A percentile compares a stretch with the other conserved stretches of the same genome.
Evolutionary conservation across 2,888 invertebrate species (phyloP).

Genomic region (Smittia aterrima): DNA sequence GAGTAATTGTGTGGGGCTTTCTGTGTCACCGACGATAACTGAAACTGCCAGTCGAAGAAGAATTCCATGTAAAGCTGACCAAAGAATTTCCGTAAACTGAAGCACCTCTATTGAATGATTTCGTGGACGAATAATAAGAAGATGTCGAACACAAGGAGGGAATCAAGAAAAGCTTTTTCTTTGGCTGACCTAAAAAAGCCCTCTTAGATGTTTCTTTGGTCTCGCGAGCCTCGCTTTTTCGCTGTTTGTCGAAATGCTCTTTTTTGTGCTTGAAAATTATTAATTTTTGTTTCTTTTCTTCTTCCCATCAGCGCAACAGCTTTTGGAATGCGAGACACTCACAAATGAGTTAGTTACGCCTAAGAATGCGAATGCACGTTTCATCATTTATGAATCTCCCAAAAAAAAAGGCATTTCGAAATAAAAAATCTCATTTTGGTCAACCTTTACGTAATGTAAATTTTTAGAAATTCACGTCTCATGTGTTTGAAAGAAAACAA

Average conservation of each 20-base stretch:
- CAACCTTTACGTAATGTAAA: constrained; percentile 41
- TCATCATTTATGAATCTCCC: neutral
- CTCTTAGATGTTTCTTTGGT: constrained; percentile 13
- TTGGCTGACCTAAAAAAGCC: constrained; percentile 36
- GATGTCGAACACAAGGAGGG: constrained; percentile 4
- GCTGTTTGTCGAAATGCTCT: neutral
- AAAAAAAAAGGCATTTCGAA: constrained; percentile 27
- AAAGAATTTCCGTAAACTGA: constrained; percentile 16
- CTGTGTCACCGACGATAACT: neutral
- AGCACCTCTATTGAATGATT: neutral
- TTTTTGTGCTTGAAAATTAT: constrained; percentile 15
- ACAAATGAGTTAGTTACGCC: too few relatives aligned
- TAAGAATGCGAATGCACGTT: too few relatives aligned
- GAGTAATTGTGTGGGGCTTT: neutral
- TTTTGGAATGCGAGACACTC: neutral
- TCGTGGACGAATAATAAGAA: neutral
- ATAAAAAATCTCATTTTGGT: constrained; percentile 41
- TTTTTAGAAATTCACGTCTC: constrained; percentile 39
- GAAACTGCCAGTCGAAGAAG: too few relatives aligned
- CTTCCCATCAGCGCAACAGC: neutral
- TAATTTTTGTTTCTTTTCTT: constrained; percentile 8
- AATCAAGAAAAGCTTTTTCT: constrained; percentile 9
- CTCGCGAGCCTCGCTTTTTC: constrained; percentile 13
- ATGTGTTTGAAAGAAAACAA: constrained; percentile 23
- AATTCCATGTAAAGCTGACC: constrained; percentile 36